phyloP scores from a whole-genome alignment of 1,140 invertebrate genomes.

The Drosophila bifasciata region DNA sequence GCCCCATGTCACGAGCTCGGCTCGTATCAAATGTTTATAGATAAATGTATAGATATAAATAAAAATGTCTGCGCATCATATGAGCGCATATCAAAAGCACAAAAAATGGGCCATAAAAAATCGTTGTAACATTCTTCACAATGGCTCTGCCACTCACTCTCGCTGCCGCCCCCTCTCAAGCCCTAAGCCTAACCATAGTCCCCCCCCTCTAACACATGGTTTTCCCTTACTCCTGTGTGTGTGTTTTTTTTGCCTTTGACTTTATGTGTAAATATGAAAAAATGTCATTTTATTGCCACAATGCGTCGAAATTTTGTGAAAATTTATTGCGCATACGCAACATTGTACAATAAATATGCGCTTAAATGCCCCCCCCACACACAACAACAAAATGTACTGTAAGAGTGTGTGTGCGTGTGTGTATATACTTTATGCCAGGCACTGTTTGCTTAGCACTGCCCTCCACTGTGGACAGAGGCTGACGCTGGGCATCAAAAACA shows the following conservation, averaged over 20 bases:
- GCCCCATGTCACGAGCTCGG: slow-evolving; percentile 27
- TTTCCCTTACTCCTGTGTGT: slow-evolving; percentile 2
- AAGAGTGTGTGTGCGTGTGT: slow-evolving; percentile 10
- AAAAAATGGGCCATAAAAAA: slow-evolving; percentile 65
- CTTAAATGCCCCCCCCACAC: slow-evolving; percentile 71
- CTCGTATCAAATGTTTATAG: slow-evolving; percentile 50
- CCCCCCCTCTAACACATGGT: too few relatives aligned
- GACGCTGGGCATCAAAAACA: slow-evolving; percentile 37
- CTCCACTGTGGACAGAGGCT: slow-evolving; percentile 50
- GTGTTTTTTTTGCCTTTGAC: slow-evolving; percentile 60
- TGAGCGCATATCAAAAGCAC: slow-evolving; percentile 61
- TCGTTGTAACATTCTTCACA: slow-evolving; percentile 57
- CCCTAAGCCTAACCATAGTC: slow-evolving; percentile 14
- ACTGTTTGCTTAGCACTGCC: slow-evolving; percentile 69
- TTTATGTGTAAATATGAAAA: slow-evolving; percentile 83
- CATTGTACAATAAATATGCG: slow-evolving; percentile 78
- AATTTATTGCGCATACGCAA: slow-evolving; percentile 80
- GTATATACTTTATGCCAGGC: slow-evolving; percentile 22
- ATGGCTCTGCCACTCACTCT: background rate
- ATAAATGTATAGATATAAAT: slow-evolving; percentile 61
- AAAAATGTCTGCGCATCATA: slow-evolving; percentile 72
- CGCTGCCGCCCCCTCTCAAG: background rate
- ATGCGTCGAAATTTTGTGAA: slow-evolving; percentile 79
- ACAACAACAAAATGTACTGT: slow-evolving; percentile 28
- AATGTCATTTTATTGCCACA: slow-evolving; percentile 82